These are phyloP conservation scores for Pipra filicauda DNA, from an alignment of 2,113 vertebrate species.

Conservation along the genomic window DNA sequence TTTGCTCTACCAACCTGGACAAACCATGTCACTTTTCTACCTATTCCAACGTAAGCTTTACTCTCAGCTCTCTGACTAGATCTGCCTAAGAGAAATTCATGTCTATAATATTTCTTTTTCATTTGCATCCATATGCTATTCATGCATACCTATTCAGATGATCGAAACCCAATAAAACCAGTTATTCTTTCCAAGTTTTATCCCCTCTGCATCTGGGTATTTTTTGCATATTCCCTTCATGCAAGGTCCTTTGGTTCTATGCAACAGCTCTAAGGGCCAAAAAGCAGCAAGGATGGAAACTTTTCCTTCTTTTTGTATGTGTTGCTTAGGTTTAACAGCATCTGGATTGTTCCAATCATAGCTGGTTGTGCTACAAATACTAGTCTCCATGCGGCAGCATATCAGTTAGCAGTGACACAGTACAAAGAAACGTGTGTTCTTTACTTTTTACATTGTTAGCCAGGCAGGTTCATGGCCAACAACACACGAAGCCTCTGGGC, in stretches of 20 bases:
- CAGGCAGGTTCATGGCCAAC: neutral
- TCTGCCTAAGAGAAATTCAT: neutral
- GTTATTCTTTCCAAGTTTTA: neutral
- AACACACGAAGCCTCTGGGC: neutral
- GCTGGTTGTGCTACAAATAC: neutral
- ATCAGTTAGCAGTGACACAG: neutral
- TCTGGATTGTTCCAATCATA: neutral
- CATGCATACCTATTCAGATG: neutral
- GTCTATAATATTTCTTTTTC: neutral
- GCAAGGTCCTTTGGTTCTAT: neutral
- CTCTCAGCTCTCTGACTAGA: neutral
- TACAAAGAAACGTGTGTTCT: neutral
- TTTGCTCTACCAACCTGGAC: neutral
- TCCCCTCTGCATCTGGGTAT: neutral
- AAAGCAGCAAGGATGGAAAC: neutral
- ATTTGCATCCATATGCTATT: neutral
- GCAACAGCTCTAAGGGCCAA: neutral
- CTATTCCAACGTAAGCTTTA: neutral
- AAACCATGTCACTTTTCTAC: neutral
- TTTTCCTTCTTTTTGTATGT: neutral
- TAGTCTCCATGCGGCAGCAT: neutral
- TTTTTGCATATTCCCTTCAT: neutral
- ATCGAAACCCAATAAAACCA: neutral
- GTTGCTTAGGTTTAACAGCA: neutral
- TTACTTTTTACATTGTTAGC: neutral